Evolutionary conservation across 2,797 vertebrate genomes (phyloP).

Genomic region (Micropoecilia bifurca): DNA sequence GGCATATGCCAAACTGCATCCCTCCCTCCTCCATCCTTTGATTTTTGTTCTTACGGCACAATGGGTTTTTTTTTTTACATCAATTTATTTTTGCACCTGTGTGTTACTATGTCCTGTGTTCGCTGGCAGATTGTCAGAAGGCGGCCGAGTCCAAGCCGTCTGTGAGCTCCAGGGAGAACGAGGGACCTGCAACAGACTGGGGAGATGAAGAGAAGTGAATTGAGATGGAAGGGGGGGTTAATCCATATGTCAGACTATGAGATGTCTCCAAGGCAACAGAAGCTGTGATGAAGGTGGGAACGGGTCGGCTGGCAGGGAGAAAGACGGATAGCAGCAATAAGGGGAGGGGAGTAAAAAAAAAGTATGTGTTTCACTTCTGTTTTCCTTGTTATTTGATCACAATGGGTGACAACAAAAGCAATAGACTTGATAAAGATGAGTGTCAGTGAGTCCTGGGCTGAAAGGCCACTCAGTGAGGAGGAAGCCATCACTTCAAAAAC

Average conservation of each 20-base stretch:
- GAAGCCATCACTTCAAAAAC: neutral
- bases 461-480: neutral
- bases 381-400: neutral
- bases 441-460: neutral
- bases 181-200: slow-evolving; percentile 31
- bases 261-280: slow-evolving; percentile 75
- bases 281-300: slow-evolving; percentile 45
- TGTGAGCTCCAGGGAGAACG: neutral
- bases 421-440: neutral
- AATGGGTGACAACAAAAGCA: slow-evolving; percentile 9
- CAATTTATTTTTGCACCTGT: neutral
- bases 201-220: slow-evolving; percentile 40
- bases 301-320: slow-evolving; percentile 31
- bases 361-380: slow-evolving; percentile 26
- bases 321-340: slow-evolving; percentile 63
- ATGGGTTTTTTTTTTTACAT: slow-evolving; percentile 1
- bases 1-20: slow-evolving; percentile 53
- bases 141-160: slow-evolving; percentile 17
- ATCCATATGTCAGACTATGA: slow-evolving; percentile 62
- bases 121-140: slow-evolving; percentile 17
- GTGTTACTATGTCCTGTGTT: neutral
- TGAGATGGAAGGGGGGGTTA: slow-evolving; percentile 25
- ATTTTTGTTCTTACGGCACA: slow-evolving; percentile 5
- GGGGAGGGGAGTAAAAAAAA: slow-evolving; percentile 46
- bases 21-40: neutral